Evolutionary conservation across 1,140 invertebrate genomes (phyloP), one percentile per base, ranked within the genome.

Genomic region (Carcinoscorpius rotundicauda): DNA sequence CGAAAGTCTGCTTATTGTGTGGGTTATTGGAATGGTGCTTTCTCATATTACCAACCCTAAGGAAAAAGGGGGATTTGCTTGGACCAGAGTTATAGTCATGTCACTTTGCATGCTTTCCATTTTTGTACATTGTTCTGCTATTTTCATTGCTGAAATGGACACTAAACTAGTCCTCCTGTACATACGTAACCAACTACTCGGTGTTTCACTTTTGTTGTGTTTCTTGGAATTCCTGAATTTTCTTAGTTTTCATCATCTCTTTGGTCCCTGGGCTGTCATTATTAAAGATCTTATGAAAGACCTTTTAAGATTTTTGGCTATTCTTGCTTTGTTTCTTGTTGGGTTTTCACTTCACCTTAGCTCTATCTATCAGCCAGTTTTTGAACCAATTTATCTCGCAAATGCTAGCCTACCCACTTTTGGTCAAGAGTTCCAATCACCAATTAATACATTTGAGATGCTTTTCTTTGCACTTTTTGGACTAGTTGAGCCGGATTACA

Each of bases 221-320:
- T 99, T 96, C 78, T 93, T 98, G n/a, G 93, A 98, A 78, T 91
- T 98, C 71, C 79, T 99, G 68, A 97, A 99, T 76, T 96, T 95
- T 74, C 77, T 96, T 50, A 97, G 95, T 6, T 98, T 99, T 76
- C 97, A 99, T 79, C 92, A 99, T 78, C 81, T 99, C 1, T 99
- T 99, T 75, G 97, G 97, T 52, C 97, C 97, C 0, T 99, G 97
- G 97, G 82, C 83, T 5, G 83, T 86, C 66, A 85, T 86, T 69
- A 85, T 86, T 69, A 71, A 81, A 51, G 81, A 81, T 71, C 68
- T 74, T 6, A 71, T 76, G 61, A 70, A 69, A 88, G 83, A 98
- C 79, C 80, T 98, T 68, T 91, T 91, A 5, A 82, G 94, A 69
- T 99, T 99, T 79, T 81, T 99, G 65, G 95, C 96, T 11, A 96